Base-by-base conservation (phyloP, 2,888 invertebrate genomes). In the Brassicogethes aeneus region DNA sequence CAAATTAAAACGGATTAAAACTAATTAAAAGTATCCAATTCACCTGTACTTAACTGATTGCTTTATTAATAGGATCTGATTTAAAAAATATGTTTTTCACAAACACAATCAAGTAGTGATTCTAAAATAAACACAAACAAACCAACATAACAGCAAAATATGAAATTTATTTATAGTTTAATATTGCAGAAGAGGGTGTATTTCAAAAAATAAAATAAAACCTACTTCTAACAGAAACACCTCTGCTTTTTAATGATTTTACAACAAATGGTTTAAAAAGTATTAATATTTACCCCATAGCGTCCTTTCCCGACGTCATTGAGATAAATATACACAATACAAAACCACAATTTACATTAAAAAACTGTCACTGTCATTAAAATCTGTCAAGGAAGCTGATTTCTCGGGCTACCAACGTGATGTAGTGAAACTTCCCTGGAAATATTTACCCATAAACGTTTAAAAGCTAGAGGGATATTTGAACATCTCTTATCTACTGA, bases 241-340 rank as follows among this genome's bases (percentile, higher is more conserved):
- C n/a, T n/a, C n/a, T n/a, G n/a, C n/a, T n/a, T n/a, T n/a, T n/a
- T n/a, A n/a, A n/a, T n/a, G n/a, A n/a, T n/a, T n/a, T n/a, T n/a
- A n/a, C n/a, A n/a, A n/a, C n/a, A n/a, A n/a, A n/a, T n/a, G n/a
- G n/a, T n/a, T n/a, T n/a, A n/a, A n/a, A n/a, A n/a, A n/a, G 14
- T 15, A 35, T 14, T 16, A 37, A 45, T 59, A 76, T 77, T 78
- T 69, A 84, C 85, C 85, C 85, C 85, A 85, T 84, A 57, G 79
- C 79, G 73, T 84, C 83, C 72, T 82, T 84, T 72, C 83, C 84
- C 69, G 79, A 81, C 75, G 83, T 83, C 84, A 84, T 85, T 76
- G 76, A 12, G n/a, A 35, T 32, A 42, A 39, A 44, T 40, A 47
- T 48, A 41, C 39, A 44, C 43, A 50, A 45, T 46, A 46, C 34